Percentiles rank a stretch among this genome's conserved stretches.
phyloP scores from a whole-genome alignment of 2,888 invertebrate species.

The Achlya flavicornis region DNA sequence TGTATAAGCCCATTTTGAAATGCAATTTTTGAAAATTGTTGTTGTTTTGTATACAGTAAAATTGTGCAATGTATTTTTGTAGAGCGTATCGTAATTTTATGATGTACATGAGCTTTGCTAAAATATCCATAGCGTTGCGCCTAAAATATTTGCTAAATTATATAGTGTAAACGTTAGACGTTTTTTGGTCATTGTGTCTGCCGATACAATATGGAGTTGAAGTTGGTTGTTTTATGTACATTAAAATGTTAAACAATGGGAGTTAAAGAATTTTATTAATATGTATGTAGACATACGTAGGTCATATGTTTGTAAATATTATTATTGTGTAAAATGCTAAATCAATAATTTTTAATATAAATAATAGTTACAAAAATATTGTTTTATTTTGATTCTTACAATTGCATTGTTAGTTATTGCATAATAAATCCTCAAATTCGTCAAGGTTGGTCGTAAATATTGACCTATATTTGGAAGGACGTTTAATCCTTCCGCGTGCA shows the following conservation, averaged over 20 bases:
- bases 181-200: slow-evolving; percentile 57
- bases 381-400: slow-evolving; percentile 65
- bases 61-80: background rate
- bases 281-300: slow-evolving; percentile 80
- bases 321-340: slow-evolving; percentile 82
- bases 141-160: slow-evolving; percentile 13
- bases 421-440: background rate
- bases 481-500: slow-evolving; percentile 20
- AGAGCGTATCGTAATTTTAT: background rate
- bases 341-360: slow-evolving; percentile 83
- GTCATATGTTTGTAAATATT: slow-evolving; percentile 81
- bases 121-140: background rate
- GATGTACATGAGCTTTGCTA: background rate
- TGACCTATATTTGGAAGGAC: slow-evolving; percentile 8
- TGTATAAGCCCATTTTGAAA: too few species aligned
- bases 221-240: slow-evolving; percentile 72
- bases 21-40: too few species aligned
- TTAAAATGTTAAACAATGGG: slow-evolving; percentile 72
- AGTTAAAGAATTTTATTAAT: slow-evolving; percentile 83
- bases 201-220: slow-evolving; percentile 51
- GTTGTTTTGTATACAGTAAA: background rate
- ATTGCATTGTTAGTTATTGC: slow-evolving; percentile 10
- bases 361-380: slow-evolving; percentile 77
- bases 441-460: background rate
- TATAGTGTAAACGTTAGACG: slow-evolving; percentile 8